Evolutionary conservation across 2,888 invertebrate genomes (phyloP).

Genomic region (Allophyes oxyacanthae): DNA sequence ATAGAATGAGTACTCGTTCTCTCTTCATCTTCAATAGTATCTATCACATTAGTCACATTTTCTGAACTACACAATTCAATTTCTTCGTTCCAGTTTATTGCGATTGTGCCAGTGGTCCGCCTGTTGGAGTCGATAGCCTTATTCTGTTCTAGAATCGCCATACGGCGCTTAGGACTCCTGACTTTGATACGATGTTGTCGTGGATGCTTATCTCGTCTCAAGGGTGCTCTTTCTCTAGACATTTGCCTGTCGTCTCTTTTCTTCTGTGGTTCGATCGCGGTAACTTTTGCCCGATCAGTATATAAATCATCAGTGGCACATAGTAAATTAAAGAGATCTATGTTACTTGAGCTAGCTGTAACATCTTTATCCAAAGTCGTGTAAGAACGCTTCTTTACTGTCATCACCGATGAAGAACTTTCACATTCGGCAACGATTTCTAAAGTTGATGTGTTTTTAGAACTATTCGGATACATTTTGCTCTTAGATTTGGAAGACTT

Average conservation of each 20-base stretch:
- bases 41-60: slow-evolving; percentile 42
- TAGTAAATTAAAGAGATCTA: slow-evolving; percentile 62
- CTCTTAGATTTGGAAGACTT: slow-evolving; percentile 60
- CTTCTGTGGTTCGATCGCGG: slow-evolving; percentile 35
- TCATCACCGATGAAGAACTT: slow-evolving; percentile 54
- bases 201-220: slow-evolving; percentile 66
- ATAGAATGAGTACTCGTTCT: slow-evolving; percentile 72
- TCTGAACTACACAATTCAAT: slow-evolving; percentile 52
- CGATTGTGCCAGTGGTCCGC: slow-evolving; percentile 57
- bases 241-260: slow-evolving; percentile 37
- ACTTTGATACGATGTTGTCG: slow-evolving; percentile 79
- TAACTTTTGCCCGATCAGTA: slow-evolving; percentile 26
- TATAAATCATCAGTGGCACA: slow-evolving; percentile 28
- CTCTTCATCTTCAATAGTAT: slow-evolving; percentile 60
- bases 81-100: slow-evolving; percentile 69
- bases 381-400: slow-evolving; percentile 41
- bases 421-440: slow-evolving; percentile 66
- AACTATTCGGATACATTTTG: slow-evolving; percentile 63
- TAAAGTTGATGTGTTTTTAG: slow-evolving; percentile 59
- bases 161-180: slow-evolving; percentile 76
- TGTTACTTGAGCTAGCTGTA: slow-evolving; percentile 71
- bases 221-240: slow-evolving; percentile 57
- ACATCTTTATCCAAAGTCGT: slow-evolving; percentile 69
- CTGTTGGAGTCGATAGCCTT: slow-evolving; percentile 52
- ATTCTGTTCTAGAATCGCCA: slow-evolving; percentile 57